These are phyloP conservation scores for Limnephilus lunatus DNA, from an alignment of 2,888 invertebrate species.

Conservation along the genomic window DNA sequence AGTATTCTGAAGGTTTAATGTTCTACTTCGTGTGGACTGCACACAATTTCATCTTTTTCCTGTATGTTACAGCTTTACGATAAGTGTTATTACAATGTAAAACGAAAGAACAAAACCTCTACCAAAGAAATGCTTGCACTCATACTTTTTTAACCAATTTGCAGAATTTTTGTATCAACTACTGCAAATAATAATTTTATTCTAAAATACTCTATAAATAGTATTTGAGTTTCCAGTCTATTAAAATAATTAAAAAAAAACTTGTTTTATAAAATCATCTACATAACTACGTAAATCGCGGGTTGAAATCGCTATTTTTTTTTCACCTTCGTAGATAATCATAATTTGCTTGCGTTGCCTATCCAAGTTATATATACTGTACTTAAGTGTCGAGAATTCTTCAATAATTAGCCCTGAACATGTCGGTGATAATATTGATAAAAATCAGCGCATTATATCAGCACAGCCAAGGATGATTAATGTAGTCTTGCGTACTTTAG, in stretches of 20 bases:
- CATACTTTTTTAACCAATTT: too few species aligned
- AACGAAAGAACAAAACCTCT: too few species aligned
- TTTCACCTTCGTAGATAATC: not conserved
- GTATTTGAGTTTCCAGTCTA: too few species aligned
- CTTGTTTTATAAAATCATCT: not conserved
- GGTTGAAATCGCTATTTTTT: not conserved
- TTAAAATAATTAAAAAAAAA: not conserved
- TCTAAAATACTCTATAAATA: too few species aligned
- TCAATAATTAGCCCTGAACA: not conserved
- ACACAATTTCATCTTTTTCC: too few species aligned
- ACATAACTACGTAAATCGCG: not conserved
- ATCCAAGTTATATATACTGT: not conserved
- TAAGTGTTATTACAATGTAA: too few species aligned
- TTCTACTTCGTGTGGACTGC: too few species aligned
- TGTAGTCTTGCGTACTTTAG: not conserved
- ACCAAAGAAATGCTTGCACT: too few species aligned
- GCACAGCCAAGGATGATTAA: not conserved
- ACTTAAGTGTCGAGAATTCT: not conserved
- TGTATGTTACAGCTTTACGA: too few species aligned
- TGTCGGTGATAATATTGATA: not conserved
- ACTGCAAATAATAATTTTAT: too few species aligned
- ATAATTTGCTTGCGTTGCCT: not conserved
- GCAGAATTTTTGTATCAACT: too few species aligned
- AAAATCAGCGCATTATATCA: not conserved
- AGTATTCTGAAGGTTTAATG: too few species aligned